phyloP scores from a whole-genome alignment of 2,888 invertebrate species.

The Ennomos fuscantarius region DNA sequence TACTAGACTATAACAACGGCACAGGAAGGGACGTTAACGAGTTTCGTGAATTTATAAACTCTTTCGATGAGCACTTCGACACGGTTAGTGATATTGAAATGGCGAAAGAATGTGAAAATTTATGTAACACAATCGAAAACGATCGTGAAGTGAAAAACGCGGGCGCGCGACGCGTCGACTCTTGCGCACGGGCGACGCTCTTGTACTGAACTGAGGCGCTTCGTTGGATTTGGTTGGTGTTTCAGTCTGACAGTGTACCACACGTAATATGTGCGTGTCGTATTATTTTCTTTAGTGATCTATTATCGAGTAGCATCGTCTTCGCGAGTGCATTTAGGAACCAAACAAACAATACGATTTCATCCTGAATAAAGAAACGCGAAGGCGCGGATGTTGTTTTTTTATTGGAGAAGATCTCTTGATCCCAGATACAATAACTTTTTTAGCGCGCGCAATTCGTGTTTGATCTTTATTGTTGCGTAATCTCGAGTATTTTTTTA shows the following conservation, averaged over 20 bases:
- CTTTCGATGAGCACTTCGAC: constrained; percentile 41
- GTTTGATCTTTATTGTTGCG: too few relatives aligned
- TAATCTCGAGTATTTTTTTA: too few relatives aligned
- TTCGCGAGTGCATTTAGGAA: constrained; percentile 18
- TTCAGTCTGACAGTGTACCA: constrained; percentile 5
- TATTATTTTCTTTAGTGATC: constrained; percentile 35
- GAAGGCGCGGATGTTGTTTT: too few relatives aligned
- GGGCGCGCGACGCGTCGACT: constrained; percentile 52
- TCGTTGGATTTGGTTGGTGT: constrained; percentile 22
- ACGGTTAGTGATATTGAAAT: constrained; percentile 38
- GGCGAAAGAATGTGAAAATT: constrained; percentile 52
- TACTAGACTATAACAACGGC: constrained; percentile 46
- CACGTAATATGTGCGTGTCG: constrained; percentile 48
- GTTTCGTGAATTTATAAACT: constrained; percentile 29
- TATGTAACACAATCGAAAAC: constrained; percentile 62
- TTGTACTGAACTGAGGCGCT: constrained; percentile 66
- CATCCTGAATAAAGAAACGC: too few relatives aligned
- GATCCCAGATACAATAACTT: too few relatives aligned
- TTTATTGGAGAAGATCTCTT: too few relatives aligned
- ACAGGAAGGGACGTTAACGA: constrained; percentile 41
- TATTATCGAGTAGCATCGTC: constrained; percentile 23
- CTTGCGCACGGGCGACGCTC: constrained; percentile 57
- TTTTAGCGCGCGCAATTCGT: too few relatives aligned
- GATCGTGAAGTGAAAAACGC: constrained; percentile 37
- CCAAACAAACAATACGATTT: constrained; percentile 4